A percentile compares a stretch with the other conserved stretches of the same genome.
These are phyloP conservation scores for Probosciger aterrimus DNA, from an alignment of 2,113 vertebrate genomes.

Conservation along the genomic window DNA sequence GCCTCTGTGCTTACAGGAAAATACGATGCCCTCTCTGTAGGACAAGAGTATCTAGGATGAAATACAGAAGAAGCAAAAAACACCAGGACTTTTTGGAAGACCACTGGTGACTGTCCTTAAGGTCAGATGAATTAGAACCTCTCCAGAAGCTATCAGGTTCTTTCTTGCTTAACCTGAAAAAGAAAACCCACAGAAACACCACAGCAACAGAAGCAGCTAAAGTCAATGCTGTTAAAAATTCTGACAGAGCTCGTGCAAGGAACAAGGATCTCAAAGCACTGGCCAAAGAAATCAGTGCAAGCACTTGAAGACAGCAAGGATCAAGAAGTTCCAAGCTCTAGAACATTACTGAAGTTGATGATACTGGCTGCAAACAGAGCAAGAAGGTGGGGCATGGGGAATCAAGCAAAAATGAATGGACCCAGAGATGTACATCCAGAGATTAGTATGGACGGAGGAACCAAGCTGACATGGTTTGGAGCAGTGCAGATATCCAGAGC, in stretches of 20 bases:
- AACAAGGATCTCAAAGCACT: not conserved
- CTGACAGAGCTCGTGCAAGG: not conserved
- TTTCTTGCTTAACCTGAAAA: not conserved
- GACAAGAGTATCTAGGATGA: not conserved
- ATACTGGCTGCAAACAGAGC: not conserved
- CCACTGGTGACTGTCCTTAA: not conserved
- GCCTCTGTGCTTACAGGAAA: not conserved
- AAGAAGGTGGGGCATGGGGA: rapidly evolving
- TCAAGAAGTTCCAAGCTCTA: not conserved
- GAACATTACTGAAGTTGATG: not conserved
- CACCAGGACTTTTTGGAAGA: not conserved
- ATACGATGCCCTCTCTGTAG: not conserved
- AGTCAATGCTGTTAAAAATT: not conserved
- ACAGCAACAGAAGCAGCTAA: not conserved
- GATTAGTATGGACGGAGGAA: not conserved
- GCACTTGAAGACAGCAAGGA: not conserved
- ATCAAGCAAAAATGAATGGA: not conserved
- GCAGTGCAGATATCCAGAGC: not conserved
- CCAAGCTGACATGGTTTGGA: not conserved
- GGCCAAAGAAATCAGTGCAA: not conserved
- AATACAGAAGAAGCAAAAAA: not conserved
- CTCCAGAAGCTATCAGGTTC: not conserved
- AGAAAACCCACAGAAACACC: not conserved
- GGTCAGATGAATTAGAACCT: not conserved
- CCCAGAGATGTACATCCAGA: not conserved